phyloP scores from a whole-genome alignment of 2,888 invertebrate species.

The Caenorhabditis drosophilae region DNA sequence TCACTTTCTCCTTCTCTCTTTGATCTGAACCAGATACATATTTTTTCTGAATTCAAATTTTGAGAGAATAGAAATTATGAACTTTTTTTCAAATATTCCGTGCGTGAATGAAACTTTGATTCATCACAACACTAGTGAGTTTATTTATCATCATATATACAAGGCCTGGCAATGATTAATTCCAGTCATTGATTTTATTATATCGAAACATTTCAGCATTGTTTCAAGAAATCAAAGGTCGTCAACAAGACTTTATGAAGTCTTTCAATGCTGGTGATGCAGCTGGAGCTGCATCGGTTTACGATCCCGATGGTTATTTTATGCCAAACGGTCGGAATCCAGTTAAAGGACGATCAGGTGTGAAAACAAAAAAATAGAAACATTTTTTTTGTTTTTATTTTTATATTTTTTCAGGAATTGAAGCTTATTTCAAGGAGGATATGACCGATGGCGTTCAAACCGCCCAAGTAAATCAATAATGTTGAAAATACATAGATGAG shows the following conservation, averaged over 20 bases:
- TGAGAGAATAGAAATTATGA: no score
- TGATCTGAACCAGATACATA: no score
- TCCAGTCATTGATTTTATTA: not conserved
- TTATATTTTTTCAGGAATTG: slow-evolving; percentile 66
- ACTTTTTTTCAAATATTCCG: slow-evolving; percentile 25
- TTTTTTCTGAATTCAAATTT: no score
- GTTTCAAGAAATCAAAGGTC: slow-evolving; percentile 68
- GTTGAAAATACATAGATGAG: not conserved
- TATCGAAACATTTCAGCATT: no score
- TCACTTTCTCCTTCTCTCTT: no score
- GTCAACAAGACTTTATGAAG: slow-evolving; percentile 69
- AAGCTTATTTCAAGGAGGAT: slow-evolving; percentile 68
- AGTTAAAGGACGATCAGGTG: slow-evolving; percentile 65
- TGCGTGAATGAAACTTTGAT: slow-evolving; percentile 7
- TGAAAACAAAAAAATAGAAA: not conserved
- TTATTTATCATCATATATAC: not conserved
- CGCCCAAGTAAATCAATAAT: slow-evolving; percentile 49
- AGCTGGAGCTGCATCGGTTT: slow-evolving; percentile 53
- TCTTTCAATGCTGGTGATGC: slow-evolving; percentile 68
- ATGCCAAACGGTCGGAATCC: slow-evolving; percentile 68
- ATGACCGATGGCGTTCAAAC: slow-evolving; percentile 69
- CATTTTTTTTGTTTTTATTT: not conserved
- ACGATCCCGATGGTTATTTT: slow-evolving; percentile 68
- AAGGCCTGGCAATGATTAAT: not conserved
- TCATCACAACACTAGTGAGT: slow-evolving; percentile 27